Conservation (phyloP, 2,888 invertebrate species). For the Agonum fuliginosum region DNA sequence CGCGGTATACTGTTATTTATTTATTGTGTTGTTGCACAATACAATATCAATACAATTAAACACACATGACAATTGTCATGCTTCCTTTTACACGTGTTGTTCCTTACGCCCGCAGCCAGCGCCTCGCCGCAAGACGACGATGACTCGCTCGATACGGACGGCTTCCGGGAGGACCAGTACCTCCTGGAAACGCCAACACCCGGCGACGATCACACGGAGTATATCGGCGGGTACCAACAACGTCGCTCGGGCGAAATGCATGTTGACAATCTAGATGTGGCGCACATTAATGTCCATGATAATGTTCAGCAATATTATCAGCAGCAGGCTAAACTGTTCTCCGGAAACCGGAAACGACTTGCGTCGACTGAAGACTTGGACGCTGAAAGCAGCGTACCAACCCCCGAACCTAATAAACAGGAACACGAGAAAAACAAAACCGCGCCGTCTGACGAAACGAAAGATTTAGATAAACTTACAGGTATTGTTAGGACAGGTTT, state of each 20-base stretch:
- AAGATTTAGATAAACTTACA: constrained; percentile 73
- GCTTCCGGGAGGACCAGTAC: constrained; percentile 74
- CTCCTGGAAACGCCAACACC: constrained; percentile 73
- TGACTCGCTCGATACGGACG: constrained; percentile 75
- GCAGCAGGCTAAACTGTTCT: constrained; percentile 69
- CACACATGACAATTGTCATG: constrained; percentile 23
- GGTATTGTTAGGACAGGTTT: constrained; percentile 68
- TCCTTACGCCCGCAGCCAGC: constrained; percentile 68
- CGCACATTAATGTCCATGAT: constrained; percentile 70
- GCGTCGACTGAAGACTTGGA: constrained; percentile 73
- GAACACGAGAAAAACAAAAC: constrained; percentile 40
- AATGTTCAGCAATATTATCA: constrained; percentile 70
- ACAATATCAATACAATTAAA: constrained; percentile 63
- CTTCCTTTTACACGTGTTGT: constrained; percentile 37
- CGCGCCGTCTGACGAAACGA: constrained; percentile 69
- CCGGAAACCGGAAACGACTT: constrained; percentile 70
- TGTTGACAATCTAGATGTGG: constrained; percentile 66
- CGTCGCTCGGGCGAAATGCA: constrained; percentile 52
- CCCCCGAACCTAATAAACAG: too few species aligned
- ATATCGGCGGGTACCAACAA: constrained; percentile 65
- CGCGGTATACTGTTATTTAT: constrained; percentile 12
- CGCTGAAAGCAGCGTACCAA: constrained; percentile 64
- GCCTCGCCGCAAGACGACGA: constrained; percentile 76
- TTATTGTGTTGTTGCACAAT: constrained; percentile 56
- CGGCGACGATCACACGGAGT: constrained; percentile 65